Evolutionary conservation across 2,797 vertebrate species (phyloP).

Genomic region (Poecile montanus): DNA sequence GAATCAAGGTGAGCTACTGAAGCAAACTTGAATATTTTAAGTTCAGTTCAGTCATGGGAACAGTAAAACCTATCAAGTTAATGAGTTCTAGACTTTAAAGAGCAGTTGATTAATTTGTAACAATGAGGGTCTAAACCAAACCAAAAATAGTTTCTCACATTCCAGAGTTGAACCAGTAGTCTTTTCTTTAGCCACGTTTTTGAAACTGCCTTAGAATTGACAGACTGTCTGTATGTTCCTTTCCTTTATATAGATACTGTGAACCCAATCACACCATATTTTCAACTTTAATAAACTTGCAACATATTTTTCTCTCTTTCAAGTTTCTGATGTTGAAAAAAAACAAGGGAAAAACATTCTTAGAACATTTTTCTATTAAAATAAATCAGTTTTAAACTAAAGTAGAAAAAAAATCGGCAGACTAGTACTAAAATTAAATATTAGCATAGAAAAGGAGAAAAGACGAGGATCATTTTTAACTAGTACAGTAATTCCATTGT

Average conservation of each 20-base stretch:
- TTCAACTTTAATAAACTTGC: background rate
- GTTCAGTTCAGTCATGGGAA: slow-evolving; percentile 75
- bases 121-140: slow-evolving; percentile 75
- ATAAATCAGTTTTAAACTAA: background rate
- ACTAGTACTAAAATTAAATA: background rate
- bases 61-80: slow-evolving; percentile 79
- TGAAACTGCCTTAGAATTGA: slow-evolving; percentile 31
- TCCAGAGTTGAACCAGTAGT: slow-evolving; percentile 67
- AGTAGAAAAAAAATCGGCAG: background rate
- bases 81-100: slow-evolving; percentile 82
- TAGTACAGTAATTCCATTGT: background rate
- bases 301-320: background rate
- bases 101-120: slow-evolving; percentile 83
- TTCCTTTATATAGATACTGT: background rate
- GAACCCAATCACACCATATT: background rate
- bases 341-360: background rate
- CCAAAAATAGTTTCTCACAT: slow-evolving; percentile 79
- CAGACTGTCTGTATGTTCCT: background rate
- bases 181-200: slow-evolving; percentile 45
- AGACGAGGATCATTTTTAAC: background rate
- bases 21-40: slow-evolving; percentile 68
- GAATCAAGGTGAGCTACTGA: slow-evolving; percentile 46
- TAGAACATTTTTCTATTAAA: background rate
- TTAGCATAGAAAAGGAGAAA: background rate
- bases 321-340: background rate